Base-by-base conservation (phyloP, 2,797 vertebrate genomes). In the Carcharodon carcharias region DNA sequence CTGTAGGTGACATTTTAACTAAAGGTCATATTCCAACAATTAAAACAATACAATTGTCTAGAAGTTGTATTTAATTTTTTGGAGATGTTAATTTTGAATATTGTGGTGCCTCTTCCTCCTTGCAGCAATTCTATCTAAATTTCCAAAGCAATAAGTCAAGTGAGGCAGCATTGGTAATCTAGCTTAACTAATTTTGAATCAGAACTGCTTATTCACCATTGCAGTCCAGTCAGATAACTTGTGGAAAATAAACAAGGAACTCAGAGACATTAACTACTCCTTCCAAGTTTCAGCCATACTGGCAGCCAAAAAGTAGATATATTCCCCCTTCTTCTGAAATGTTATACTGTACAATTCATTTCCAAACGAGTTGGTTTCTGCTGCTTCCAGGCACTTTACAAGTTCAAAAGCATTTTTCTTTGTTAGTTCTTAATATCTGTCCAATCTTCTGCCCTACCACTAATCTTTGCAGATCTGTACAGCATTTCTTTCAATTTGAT, bases 221-320 rank as follows among this genome's bases (percentile, higher is more conserved):
- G 16, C 16, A 35, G n/a, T 16, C 12, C 56, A 63, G 8, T n/a
- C 56, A 63, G 3, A 50, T 0, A 80, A 97, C 99, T 98, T 98
- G 99, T 0, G 99, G 99, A 96, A 99, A 99, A 97, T 99, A 99
- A 96, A 99, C 99, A 77, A 99, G 98, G 97, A 99, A 99, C 97
- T 99, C 99, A 0, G 99, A 99, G 7, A 99, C 98, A 96, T 99
- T 97, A 96, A 99, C 99, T 0, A 99, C 99, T 21, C 98, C 99
- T 98, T 99, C 99, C 45, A 99, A 98, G 97, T 98, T 98, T 97
- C 99, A 99, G 97, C 99, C 98, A 96, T 99, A 99, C 97, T 99
- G 98, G 97, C 99, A 99, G 96, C 99, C 99, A 93, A 99, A 99
- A 96, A 99, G 98, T 9, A 99, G 98, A 96, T 99, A 96, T 99